Evolutionary conservation across 2,888 invertebrate genomes (phyloP), one percentile per base, ranked within the genome.

Genomic region (Orthosia gothica): DNA sequence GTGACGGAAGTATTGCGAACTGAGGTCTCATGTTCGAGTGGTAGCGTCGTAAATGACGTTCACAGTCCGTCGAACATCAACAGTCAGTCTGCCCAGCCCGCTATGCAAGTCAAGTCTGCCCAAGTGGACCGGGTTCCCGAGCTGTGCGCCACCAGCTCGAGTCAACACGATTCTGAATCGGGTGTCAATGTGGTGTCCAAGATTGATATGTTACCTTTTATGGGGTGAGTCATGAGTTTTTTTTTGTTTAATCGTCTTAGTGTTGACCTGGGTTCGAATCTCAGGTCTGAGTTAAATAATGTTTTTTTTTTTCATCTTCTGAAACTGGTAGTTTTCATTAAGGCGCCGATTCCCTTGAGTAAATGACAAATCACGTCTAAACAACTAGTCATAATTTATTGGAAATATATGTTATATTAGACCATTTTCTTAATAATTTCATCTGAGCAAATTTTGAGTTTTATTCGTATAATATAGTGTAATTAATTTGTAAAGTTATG

Each of bases 141-240:
- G 0, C 54, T 88, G 5, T 68, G 81, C 3, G 85, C 85, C 4
- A 18, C 79, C 9, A 89, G 82, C 65, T 88, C 87, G 0, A 89
- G 84, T 54, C 4, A 79, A 5, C 23, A 49, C 0, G 89, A 92
- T 0, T 84, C 89, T 52, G 92, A 92, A 0, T 90, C 92, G 0
- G 86, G 88, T 0, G 84, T 87, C 2, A 93, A 95, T 69, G 91
- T 95, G 0, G 91, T 94, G 5, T 90, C 92, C 1, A 92, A 91
- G 79, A 95, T 96, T 15, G 92, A 95, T 54, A 91, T 90, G 89
- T 86, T 96, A 81, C 92, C 94, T 2, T 96, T 95, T 82, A 95
- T 96, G 93, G 95, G 95, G 96, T 96, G 68, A 93, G 95, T 64
- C 20, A 18, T 62, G 7, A 64, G 9, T 9, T 32, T 9, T 32